Evolutionary conservation across 2,888 invertebrate genomes (phyloP).

Genomic region (Marasmarcha lunaedactyla): DNA sequence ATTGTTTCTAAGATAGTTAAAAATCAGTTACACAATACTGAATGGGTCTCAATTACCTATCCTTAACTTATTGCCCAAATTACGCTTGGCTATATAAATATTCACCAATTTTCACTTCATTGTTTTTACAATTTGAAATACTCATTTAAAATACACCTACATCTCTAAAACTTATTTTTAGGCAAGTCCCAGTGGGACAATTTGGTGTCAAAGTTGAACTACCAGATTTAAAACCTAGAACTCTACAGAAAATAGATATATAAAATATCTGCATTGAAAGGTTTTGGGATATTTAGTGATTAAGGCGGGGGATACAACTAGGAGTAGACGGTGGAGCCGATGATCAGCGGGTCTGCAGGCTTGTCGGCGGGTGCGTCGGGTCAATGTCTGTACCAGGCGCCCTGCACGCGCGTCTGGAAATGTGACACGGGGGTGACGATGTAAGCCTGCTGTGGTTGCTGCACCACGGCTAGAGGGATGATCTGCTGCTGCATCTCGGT

Average conservation of each 20-base stretch:
- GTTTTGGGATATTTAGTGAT: not conserved
- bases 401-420: conserved; percentile 73
- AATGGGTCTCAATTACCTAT: conserved; percentile 36
- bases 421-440: conserved; percentile 76
- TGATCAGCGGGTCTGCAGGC: no score
- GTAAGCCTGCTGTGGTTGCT: conserved; percentile 74
- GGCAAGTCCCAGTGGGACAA: not conserved
- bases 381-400: conserved; percentile 70
- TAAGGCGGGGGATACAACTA: conserved; percentile 12
- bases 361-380: conserved; percentile 14
- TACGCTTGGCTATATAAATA: conserved; percentile 24
- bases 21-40: conserved; percentile 64
- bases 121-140: not conserved
- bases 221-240: not conserved
- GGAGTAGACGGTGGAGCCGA: conserved; percentile 9
- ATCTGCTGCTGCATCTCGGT: conserved; percentile 75
- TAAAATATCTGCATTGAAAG: not conserved
- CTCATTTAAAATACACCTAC: not conserved
- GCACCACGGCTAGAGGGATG: conserved; percentile 73
- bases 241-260: not conserved
- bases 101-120: conserved; percentile 1
- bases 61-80: conserved; percentile 58
- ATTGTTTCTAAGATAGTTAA: conserved; percentile 16
- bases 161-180: not conserved
- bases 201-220: not conserved